These are phyloP conservation scores for Punctoribates punctum DNA, from an alignment of 2,888 invertebrate species.

Conservation along the genomic window DNA sequence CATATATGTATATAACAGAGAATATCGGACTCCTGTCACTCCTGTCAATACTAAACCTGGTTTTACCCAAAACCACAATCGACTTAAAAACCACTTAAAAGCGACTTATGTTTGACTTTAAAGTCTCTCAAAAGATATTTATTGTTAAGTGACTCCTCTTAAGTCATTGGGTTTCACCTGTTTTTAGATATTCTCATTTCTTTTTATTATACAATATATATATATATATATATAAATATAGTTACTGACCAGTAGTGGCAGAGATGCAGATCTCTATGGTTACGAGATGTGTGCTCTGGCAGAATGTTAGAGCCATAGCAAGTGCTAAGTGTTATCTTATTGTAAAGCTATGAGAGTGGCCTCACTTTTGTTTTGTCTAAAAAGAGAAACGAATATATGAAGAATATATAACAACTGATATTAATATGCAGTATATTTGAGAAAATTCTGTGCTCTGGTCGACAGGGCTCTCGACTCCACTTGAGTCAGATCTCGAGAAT, in stretches of 20 bases:
- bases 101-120: neutral
- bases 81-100: neutral
- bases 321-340: conserved; percentile 6
- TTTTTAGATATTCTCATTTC: neutral
- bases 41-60: neutral
- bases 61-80: conserved; percentile 9
- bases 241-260: neutral
- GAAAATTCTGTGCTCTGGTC: neutral
- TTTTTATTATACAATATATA: neutral
- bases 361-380: neutral
- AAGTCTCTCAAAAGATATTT: neutral
- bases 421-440: conserved; percentile 11
- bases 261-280: conserved; percentile 12
- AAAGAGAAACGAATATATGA: neutral
- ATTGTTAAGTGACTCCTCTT: neutral
- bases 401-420: conserved; percentile 9
- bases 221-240: neutral
- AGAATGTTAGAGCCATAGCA: neutral
- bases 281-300: neutral
- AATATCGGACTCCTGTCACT: conserved; percentile 1
- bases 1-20: neutral
- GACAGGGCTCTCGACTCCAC: neutral
- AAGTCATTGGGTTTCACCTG: conserved; percentile 4
- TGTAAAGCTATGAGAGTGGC: neutral
- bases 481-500: neutral